Conservation (phyloP, 1,140 invertebrate species). For the Zaprionus vittiger region DNA sequence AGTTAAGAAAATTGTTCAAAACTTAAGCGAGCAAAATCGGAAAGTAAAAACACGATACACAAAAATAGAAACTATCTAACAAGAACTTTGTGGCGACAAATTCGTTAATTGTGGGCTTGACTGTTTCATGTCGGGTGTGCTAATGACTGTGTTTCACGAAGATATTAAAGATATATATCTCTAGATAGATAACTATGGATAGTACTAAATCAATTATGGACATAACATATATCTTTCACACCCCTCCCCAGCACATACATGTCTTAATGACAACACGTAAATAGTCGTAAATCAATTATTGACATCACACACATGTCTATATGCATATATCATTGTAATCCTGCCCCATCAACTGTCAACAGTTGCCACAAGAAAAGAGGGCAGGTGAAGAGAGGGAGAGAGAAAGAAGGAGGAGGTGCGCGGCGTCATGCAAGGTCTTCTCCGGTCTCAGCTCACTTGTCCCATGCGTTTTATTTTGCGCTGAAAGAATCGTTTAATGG, state of each 20-base stretch:
- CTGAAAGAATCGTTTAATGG: constrained; percentile 39
- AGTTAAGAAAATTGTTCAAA: constrained; percentile 12
- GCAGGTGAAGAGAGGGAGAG: background rate
- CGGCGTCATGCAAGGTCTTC: constrained; percentile 50
- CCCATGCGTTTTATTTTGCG: constrained; percentile 54
- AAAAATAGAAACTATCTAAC: background rate
- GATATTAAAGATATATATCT: background rate
- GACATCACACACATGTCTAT: constrained; percentile 54
- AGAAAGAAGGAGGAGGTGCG: background rate
- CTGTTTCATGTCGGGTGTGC: background rate
- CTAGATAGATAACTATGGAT: background rate
- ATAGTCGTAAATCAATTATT: constrained; percentile 66
- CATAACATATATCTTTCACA: constrained; percentile 2
- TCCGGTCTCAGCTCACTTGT: constrained; percentile 60
- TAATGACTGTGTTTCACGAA: background rate
- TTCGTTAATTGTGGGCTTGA: background rate
- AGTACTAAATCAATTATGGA: constrained; percentile 15
- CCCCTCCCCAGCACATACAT: background rate
- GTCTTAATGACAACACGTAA: constrained; percentile 32
- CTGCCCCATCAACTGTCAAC: constrained; percentile 59
- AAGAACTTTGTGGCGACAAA: background rate
- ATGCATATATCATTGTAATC: constrained; percentile 58
- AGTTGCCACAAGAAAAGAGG: constrained; percentile 31
- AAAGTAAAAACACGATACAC: background rate
- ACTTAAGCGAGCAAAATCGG: background rate